Conservation (phyloP, 2,797 vertebrate species). For the Microhierax caerulescens region DNA sequence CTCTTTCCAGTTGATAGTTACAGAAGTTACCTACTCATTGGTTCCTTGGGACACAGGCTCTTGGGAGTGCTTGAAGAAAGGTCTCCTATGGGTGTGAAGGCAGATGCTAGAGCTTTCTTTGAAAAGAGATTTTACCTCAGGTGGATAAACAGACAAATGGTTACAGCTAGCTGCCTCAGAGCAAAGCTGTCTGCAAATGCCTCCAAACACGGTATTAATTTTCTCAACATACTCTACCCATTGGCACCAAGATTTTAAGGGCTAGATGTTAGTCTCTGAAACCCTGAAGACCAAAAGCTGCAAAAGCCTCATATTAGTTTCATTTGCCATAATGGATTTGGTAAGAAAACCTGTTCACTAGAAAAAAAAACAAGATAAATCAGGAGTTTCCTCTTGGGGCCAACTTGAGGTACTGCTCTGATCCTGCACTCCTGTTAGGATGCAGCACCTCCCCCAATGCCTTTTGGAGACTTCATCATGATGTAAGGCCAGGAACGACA, state of each 20-base stretch:
- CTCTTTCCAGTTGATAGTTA: background rate
- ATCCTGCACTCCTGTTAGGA: background rate
- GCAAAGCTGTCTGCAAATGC: background rate
- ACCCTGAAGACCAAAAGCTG: background rate
- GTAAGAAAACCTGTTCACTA: background rate
- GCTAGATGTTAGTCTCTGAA: background rate
- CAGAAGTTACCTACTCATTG: background rate
- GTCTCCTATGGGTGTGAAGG: background rate
- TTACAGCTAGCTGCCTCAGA: background rate
- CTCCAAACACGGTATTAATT: fast-evolving
- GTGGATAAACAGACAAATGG: background rate
- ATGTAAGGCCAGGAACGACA: fast-evolving
- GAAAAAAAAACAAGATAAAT: background rate
- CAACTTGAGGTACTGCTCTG: background rate
- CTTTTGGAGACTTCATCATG: background rate
- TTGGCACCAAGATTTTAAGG: background rate
- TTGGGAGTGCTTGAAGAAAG: background rate
- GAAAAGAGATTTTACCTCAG: background rate
- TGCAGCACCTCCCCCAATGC: background rate
- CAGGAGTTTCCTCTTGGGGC: background rate
- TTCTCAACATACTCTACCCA: background rate
- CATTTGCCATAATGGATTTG: background rate
- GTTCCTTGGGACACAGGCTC: background rate
- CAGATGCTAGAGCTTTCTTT: background rate
- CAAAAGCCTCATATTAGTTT: background rate